Evolutionary conservation across 2,888 invertebrate genomes (phyloP).

Genomic region (Zygothrica quintamaculata): DNA sequence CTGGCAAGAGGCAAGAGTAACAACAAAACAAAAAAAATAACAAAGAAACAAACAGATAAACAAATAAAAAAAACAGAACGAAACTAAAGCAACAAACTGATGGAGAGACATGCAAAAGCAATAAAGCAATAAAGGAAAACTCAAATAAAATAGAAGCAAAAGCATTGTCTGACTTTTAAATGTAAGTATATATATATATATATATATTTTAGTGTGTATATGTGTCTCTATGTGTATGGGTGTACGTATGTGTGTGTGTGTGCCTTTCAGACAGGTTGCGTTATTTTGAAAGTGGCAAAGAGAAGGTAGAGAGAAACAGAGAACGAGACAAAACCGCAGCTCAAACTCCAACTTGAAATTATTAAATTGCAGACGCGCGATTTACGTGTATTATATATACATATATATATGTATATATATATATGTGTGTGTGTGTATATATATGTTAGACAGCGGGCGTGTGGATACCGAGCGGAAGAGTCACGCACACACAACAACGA

Average conservation of each 20-base stretch:
- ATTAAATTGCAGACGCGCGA: constrained; percentile 74
- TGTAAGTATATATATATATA: too few species aligned
- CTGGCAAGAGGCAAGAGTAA: constrained; percentile 30
- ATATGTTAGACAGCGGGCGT: constrained; percentile 41
- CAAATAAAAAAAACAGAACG: too few species aligned
- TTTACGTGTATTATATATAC: too few species aligned
- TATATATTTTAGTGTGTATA: too few species aligned
- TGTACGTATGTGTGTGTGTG: constrained; percentile 18
- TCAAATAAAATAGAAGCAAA: constrained; percentile 34
- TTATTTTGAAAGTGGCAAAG: constrained; percentile 59
- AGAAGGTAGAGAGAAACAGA: constrained; percentile 9
- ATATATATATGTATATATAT: constrained; percentile 18
- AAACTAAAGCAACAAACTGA: constrained; percentile 36
- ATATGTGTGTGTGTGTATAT: constrained; percentile 20
- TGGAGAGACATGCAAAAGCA: constrained; percentile 54
- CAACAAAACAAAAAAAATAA: constrained; percentile 36
- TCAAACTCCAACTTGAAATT: constrained; percentile 61
- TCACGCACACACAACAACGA: constrained; percentile 67
- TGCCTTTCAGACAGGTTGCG: constrained; percentile 59
- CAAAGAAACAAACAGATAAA: too few species aligned
- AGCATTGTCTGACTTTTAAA: constrained; percentile 22
- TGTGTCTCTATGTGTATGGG: neutral
- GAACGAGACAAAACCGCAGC: constrained; percentile 11
- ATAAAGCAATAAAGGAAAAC: constrained; percentile 49
- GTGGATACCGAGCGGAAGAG: constrained; percentile 43